Conservation (phyloP, 2,113 vertebrate species). For the Panurus biarmicus region DNA sequence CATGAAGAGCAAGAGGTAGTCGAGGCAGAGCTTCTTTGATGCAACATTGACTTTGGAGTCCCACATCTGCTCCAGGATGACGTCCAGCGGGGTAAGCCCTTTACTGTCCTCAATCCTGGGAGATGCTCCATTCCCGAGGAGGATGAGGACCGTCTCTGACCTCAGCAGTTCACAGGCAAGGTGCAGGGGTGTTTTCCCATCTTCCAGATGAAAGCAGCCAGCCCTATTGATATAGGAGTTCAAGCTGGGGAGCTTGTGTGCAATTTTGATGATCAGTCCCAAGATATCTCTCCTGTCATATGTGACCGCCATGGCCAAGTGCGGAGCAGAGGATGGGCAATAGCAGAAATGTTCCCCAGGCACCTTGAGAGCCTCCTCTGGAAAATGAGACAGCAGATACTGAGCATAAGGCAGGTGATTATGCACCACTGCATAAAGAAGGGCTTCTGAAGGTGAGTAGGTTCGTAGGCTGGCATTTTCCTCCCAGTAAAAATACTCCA, state of each 20-base stretch:
- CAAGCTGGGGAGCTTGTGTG: constrained; percentile 69
- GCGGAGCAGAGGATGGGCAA: constrained; percentile 77
- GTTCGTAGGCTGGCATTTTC: constrained; percentile 69
- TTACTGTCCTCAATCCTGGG: constrained; percentile 74
- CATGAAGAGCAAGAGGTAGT: constrained; percentile 83
- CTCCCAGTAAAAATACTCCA: constrained; percentile 83
- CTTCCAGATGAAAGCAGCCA: constrained; percentile 74
- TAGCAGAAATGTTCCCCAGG: constrained; percentile 83
- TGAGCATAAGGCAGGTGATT: constrained; percentile 83
- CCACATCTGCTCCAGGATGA: constrained; percentile 78
- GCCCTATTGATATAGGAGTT: constrained; percentile 71
- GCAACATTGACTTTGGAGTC: constrained; percentile 66
- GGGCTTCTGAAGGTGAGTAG: constrained; percentile 83
- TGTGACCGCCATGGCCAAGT: constrained; percentile 82
- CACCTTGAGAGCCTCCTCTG: constrained; percentile 77
- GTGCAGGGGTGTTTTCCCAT: constrained; percentile 80
- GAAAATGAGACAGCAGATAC: constrained; percentile 77
- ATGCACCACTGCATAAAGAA: constrained; percentile 87
- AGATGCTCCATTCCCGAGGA: constrained; percentile 81
- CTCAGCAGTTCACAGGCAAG: constrained; percentile 82
- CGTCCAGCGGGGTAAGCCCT: constrained; percentile 79
- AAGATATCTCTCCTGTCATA: constrained; percentile 83
- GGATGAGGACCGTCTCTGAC: constrained; percentile 75
- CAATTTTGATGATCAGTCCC: constrained; percentile 78
- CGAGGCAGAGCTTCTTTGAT: constrained; percentile 75